Base-by-base conservation (phyloP, 1,140 invertebrate genomes). In the Caenorhabditis remanei region DNA sequence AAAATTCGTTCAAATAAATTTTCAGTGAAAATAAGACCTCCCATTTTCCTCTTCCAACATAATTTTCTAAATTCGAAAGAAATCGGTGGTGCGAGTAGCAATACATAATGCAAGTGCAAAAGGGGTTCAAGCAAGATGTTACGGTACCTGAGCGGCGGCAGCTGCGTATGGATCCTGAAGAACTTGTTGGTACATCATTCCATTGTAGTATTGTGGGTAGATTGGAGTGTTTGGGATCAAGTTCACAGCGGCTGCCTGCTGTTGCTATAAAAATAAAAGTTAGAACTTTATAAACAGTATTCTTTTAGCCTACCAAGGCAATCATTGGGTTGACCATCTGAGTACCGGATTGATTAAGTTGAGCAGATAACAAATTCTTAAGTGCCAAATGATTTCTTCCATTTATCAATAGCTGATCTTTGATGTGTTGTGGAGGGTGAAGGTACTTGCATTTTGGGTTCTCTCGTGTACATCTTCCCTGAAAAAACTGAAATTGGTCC, bases 371-470 rank as follows among this genome's bases (percentile, higher is more conserved):
- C 50, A 92, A 82, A 79, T 92, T 93, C 82, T 98, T 98, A 93
- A 99, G 94, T 89, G 98, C 97, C 93, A 99, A 95, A 94, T 99
- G 98, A 94, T 99, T 99, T 92, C 97, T 95, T 87, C 98, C 98
- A 94, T 99, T 99, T 95, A 99, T 98, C 93, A 99, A 94, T 92
- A 99, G 95, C 94, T 99, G 98, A 94, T 99, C 98, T 95, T 99
- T 98, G 90, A 99, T 95, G 94, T 99, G 98, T 93, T 99, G 97
- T 90, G 98, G 98, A 89, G 97, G 98, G 94, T 99, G 98, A 94
- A 99, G 98, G 94, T 99, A 99, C 95, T 99, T 99, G 96, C 98
- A 99, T 90, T 98, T 98, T 88, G 98, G 98, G 93, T 99, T 99
- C 94, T 99, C 98, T 92, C 98, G 95, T 93, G 99, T 99, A 95